phyloP scores from a whole-genome alignment of 2,888 invertebrate species.

The Macrosiphum euphorbiae region DNA sequence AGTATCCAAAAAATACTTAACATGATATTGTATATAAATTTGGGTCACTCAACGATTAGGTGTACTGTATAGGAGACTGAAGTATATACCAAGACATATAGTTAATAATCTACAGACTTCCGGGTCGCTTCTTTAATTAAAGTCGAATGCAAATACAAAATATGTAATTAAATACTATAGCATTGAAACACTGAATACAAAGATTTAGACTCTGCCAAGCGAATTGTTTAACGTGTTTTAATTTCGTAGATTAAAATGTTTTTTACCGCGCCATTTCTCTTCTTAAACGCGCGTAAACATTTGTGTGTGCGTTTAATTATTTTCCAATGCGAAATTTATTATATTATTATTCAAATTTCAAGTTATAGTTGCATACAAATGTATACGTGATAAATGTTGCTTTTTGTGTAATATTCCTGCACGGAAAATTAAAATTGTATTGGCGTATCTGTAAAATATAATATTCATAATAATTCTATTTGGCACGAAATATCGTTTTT shows the following conservation, averaged over 20 bases:
- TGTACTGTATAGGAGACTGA: neutral
- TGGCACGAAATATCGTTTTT: neutral
- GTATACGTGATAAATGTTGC: neutral
- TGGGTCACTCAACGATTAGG: neutral
- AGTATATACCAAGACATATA: neutral
- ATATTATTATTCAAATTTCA: neutral
- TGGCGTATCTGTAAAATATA: neutral
- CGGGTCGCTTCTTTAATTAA: conserved; percentile 35
- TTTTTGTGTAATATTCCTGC: neutral
- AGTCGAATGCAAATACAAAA: neutral
- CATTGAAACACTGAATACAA: conserved; percentile 24
- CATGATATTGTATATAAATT: neutral
- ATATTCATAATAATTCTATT: neutral
- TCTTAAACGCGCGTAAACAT: neutral
- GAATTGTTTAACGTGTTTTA: conserved; percentile 4
- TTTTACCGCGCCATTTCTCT: neutral
- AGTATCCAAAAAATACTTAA: neutral
- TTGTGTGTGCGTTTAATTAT: neutral
- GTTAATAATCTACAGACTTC: neutral
- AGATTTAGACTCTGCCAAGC: conserved; percentile 3
- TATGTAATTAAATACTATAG: neutral
- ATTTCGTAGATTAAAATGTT: conserved; percentile 10
- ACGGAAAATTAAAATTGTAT: neutral
- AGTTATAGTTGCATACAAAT: neutral
- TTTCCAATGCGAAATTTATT: neutral